Conservation (phyloP, 1,140 invertebrate species). For the Pogonus chalceus region DNA sequence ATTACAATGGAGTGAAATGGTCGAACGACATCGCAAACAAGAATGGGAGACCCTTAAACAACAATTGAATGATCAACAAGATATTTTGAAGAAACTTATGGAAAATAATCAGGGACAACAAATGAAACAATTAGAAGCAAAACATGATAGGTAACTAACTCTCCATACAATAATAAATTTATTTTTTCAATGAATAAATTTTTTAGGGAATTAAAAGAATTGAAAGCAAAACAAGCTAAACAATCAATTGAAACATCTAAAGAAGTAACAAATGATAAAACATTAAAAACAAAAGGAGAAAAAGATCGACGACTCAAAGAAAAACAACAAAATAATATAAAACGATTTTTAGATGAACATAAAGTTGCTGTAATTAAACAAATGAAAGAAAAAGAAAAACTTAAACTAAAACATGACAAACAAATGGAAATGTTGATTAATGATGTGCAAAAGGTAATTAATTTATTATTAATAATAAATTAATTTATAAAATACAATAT, state of each 20-base stretch:
- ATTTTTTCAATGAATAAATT: slow-evolving; percentile 8
- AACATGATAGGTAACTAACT: slow-evolving; percentile 67
- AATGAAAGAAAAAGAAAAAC: slow-evolving; percentile 84
- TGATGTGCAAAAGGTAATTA: slow-evolving; percentile 80
- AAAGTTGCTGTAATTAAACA: slow-evolving; percentile 83
- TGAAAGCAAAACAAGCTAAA: slow-evolving; percentile 92
- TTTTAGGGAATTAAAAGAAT: slow-evolving; percentile 84
- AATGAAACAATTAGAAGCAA: slow-evolving; percentile 79
- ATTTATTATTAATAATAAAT: slow-evolving; percentile 2
- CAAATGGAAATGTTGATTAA: slow-evolving; percentile 83
- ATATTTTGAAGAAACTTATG: slow-evolving; percentile 78
- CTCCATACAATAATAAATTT: neutral
- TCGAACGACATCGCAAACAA: slow-evolving; percentile 79
- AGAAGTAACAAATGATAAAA: slow-evolving; percentile 87
- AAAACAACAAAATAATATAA: slow-evolving; percentile 98
- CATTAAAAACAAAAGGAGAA: slow-evolving; percentile 93
- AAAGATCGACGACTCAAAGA: slow-evolving; percentile 87
- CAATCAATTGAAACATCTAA: slow-evolving; percentile 93
- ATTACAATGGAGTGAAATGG: slow-evolving; percentile 86
- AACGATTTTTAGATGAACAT: slow-evolving; percentile 96
- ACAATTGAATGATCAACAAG: slow-evolving; percentile 77
- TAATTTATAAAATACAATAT: slow-evolving; percentile 16
- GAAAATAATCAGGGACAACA: slow-evolving; percentile 74
- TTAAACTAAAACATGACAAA: slow-evolving; percentile 85
- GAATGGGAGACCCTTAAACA: slow-evolving; percentile 78